Evolutionary conservation across 2,888 invertebrate species (phyloP).

Genomic region (Melolontha melolontha): DNA sequence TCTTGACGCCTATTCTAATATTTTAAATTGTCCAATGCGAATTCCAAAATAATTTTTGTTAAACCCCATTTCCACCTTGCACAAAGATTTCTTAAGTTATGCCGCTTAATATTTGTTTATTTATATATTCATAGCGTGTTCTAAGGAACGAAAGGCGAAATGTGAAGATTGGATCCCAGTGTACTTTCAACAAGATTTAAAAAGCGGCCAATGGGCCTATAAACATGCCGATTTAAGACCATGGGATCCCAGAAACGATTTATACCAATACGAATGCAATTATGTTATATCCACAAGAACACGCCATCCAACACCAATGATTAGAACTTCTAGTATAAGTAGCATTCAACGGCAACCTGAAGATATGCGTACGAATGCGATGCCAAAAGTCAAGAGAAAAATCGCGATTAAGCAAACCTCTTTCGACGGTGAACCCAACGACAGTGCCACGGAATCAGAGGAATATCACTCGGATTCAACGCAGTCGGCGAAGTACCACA

Average conservation of each 20-base stretch:
- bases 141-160: conserved; percentile 76
- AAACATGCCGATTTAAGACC: conserved; percentile 84
- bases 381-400: conserved; percentile 66
- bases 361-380: conserved; percentile 46
- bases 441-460: conserved; percentile 62
- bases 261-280: conserved; percentile 87
- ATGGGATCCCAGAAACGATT: conserved; percentile 89
- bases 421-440: conserved; percentile 68
- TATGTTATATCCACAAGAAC: conserved; percentile 85
- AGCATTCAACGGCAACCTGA: conserved; percentile 71
- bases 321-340: conserved; percentile 78
- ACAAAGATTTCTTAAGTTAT: too few relatives aligned
- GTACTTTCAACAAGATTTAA: conserved; percentile 76
- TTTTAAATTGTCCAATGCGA: too few relatives aligned
- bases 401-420: conserved; percentile 67
- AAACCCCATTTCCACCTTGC: too few relatives aligned
- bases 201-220: conserved; percentile 75
- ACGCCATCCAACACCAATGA: conserved; percentile 79
- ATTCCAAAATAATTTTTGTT: too few relatives aligned
- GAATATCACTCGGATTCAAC: conserved; percentile 64
- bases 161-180: conserved; percentile 79
- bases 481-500: conserved; percentile 56
- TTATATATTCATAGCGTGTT: conserved; percentile 61
- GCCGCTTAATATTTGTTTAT: conserved; percentile 1
- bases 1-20: too few relatives aligned